Base-by-base conservation (phyloP, 1,140 invertebrate species). In the Leptinotarsa defecta region DNA sequence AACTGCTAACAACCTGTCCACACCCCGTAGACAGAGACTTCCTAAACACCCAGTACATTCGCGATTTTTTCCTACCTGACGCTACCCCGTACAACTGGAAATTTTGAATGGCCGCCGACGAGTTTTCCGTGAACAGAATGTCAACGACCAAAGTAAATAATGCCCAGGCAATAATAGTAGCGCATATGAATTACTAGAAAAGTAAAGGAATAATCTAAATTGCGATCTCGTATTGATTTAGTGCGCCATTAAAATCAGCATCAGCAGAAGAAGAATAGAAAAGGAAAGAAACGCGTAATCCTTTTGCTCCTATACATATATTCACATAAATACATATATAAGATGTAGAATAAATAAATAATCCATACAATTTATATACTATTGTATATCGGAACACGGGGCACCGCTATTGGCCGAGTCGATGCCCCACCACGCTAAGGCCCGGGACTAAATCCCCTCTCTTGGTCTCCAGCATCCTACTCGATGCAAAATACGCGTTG, bases 361-460 rank as follows among this genome's bases (percentile, higher is more conserved):
- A 86, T 86, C 85, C 83, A 85, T 86, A 86, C 83, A 85, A 86
- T 86, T 85, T 86, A 86, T 86, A 83, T 84, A 86, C 80, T 85
- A 86, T 86, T 86, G 84, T 86, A 84, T 84, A 85, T 85, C 81
- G 84, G 82, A 77, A 73, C 69, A 78, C 57, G 74, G 68, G 63
- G 61, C 8, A 13, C 63, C 52, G 67, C 74, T 74, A 85, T 85
- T 85, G 83, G 84, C 77, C 75, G 75, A 20, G 64, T 13, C 62
- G 73, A 65, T 68, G 67, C 81, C 84, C 84, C 82, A 82, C 83
- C 78, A 80, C 77, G 24, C 72, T 63, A 65, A 76, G 75, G 82
- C 79, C 82, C 82, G 80, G 83, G 83, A 76, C 79, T 79, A 75
- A 71, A 71, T 79, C 81, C 84, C 80, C 82, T 77, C 80, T 76